Evolutionary conservation across 2,888 invertebrate genomes (phyloP).

Genomic region (Yponomeuta cagnagella): DNA sequence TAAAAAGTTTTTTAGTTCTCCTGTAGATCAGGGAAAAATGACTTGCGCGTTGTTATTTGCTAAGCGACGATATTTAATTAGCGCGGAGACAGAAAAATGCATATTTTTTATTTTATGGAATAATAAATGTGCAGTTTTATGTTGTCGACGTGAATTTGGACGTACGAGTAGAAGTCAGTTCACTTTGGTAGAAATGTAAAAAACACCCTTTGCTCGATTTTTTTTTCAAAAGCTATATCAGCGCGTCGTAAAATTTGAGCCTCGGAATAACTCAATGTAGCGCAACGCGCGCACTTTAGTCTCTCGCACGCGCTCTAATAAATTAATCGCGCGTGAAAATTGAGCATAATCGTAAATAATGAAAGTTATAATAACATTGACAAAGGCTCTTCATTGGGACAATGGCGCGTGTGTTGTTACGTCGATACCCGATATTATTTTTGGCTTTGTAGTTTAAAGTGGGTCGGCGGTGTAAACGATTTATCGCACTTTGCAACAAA

Average conservation of each 20-base stretch:
- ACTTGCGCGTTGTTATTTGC: no score
- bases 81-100: no score
- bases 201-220: neutral
- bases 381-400: conserved; percentile 28
- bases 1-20: no score
- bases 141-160: no score
- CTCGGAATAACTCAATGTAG: neutral
- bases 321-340: conserved; percentile 58
- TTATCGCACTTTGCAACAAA: no score
- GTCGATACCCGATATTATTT: neutral
- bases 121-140: no score
- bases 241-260: conserved; percentile 2
- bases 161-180: neutral
- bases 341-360: conserved; percentile 58
- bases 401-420: neutral
- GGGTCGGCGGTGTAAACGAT: neutral
- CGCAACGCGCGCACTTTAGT: neutral
- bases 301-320: conserved; percentile 23
- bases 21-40: no score
- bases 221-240: neutral
- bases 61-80: no score
- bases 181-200: neutral
- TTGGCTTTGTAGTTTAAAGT: conserved; percentile 4
- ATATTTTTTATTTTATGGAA: no score
- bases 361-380: conserved; percentile 34